These are phyloP conservation scores for Meloidogyne floridensis DNA, from an alignment of 1,140 invertebrate species.

Conservation along the genomic window DNA sequence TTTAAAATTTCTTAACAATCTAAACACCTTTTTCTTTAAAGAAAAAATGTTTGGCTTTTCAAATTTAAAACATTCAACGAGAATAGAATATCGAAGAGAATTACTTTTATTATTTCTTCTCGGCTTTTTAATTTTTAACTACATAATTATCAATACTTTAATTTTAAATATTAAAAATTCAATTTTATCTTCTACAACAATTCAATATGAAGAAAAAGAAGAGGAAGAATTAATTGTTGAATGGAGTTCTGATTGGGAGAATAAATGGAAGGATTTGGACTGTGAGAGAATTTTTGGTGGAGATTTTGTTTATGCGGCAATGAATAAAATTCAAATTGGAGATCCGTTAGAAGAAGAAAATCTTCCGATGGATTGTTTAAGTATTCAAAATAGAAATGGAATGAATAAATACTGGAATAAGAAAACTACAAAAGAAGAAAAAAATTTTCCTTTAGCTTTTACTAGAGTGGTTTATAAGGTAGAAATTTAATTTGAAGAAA, in stretches of 20 bases:
- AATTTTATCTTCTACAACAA: neutral
- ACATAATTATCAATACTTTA: neutral
- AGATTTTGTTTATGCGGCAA: neutral
- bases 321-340: neutral
- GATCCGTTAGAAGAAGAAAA: conserved; percentile 15
- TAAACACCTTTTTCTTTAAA: too few relatives aligned
- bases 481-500: neutral
- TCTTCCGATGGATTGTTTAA: conserved; percentile 37
- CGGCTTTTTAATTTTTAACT: neutral
- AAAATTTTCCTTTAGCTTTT: conserved; percentile 44
- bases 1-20: too few relatives aligned
- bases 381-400: conserved; percentile 26
- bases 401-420: conserved; percentile 26
- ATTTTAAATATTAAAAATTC: neutral
- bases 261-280: neutral
- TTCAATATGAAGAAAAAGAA: neutral
- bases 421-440: conserved; percentile 33
- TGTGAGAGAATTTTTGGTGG: neutral
- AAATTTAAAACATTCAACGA: neutral
- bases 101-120: neutral
- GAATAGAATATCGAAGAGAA: neutral
- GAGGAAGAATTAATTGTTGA: neutral
- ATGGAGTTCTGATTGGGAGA: neutral
- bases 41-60: too few relatives aligned
- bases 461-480: conserved; percentile 47